These are phyloP conservation scores for Colostygia pectinataria DNA, from an alignment of 2,888 invertebrate genomes.

Conservation along the genomic window DNA sequence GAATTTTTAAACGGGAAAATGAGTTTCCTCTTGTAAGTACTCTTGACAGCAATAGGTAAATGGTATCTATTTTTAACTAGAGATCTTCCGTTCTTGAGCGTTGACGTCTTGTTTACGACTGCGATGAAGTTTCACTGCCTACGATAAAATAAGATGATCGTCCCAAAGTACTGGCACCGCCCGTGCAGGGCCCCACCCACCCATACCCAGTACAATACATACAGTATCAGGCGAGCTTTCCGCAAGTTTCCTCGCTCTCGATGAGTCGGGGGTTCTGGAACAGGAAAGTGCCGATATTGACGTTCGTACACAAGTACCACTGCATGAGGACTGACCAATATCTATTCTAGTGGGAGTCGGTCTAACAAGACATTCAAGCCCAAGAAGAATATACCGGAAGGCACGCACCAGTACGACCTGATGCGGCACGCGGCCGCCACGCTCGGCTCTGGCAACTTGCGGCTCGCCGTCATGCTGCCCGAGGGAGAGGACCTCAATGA, in stretches of 20 bases:
- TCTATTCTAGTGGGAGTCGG: conserved; percentile 88
- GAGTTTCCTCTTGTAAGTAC: conserved; percentile 87
- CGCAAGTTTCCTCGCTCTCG: not conserved
- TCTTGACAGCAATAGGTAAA: conserved; percentile 22
- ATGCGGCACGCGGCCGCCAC: conserved; percentile 99
- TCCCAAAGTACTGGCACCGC: not conserved
- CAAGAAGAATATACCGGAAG: conserved; percentile 99
- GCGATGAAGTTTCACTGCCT: conserved; percentile 37
- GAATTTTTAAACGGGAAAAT: conserved; percentile 60
- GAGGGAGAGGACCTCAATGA: conserved; percentile 99
- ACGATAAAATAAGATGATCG: conserved; percentile 35
- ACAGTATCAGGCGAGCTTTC: not conserved
- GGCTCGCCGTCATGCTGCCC: conserved; percentile 97
- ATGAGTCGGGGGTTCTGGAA: not conserved
- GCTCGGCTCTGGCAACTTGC: conserved; percentile 97
- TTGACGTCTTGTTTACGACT: conserved; percentile 70
- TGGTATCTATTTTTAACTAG: conserved; percentile 64
- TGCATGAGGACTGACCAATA: not conserved
- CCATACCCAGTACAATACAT: not conserved
- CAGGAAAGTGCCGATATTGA: not conserved
- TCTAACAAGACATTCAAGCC: conserved; percentile 99
- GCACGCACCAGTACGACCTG: conserved; percentile 98
- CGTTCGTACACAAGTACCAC: not conserved
- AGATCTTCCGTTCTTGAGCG: conserved; percentile 48
- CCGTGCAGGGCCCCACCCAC: conserved; percentile 16